Evolutionary conservation across 2,113 vertebrate genomes (phyloP).

Genomic region (Oxyura jamaicensis): DNA sequence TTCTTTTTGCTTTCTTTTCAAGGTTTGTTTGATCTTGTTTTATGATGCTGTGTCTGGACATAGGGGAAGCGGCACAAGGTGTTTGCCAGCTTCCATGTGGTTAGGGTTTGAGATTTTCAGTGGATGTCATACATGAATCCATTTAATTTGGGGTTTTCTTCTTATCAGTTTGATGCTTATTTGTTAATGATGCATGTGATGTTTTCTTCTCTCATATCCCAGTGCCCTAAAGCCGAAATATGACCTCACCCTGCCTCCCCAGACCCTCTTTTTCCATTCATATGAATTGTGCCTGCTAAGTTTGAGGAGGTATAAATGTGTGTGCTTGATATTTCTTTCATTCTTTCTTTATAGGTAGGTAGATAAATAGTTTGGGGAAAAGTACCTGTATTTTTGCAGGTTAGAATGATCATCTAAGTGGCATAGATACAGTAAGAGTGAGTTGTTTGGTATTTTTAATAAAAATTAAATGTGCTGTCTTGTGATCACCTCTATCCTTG

Average conservation of each 20-base stretch:
- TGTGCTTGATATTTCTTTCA: conserved; percentile 54
- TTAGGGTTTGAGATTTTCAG: conserved; percentile 17
- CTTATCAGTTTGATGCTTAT: conserved; percentile 26
- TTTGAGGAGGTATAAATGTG: conserved; percentile 51
- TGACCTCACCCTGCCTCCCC: neutral
- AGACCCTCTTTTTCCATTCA: neutral
- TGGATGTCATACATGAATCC: neutral
- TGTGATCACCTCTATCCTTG: conserved; percentile 51
- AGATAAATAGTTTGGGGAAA: conserved; percentile 51
- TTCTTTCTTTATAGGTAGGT: conserved; percentile 47
- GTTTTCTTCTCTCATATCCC: conserved; percentile 8
- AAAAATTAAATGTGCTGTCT: conserved; percentile 59
- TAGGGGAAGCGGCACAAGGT: neutral
- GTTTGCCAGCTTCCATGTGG: conserved; percentile 28
- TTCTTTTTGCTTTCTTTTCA: conserved; percentile 43
- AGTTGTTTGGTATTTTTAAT: conserved; percentile 61
- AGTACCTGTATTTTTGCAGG: conserved; percentile 34
- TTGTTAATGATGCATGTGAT: conserved; percentile 35
- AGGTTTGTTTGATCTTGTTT: conserved; percentile 61
- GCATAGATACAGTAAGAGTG: conserved; percentile 66
- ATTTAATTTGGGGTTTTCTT: neutral
- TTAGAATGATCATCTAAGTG: conserved; percentile 50
- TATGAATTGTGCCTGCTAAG: conserved; percentile 18
- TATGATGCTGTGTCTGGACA: conserved; percentile 51
- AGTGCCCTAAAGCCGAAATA: neutral